Evolutionary conservation across 2,797 vertebrate genomes (phyloP).

Genomic region (Gymnodraco acuticeps): DNA sequence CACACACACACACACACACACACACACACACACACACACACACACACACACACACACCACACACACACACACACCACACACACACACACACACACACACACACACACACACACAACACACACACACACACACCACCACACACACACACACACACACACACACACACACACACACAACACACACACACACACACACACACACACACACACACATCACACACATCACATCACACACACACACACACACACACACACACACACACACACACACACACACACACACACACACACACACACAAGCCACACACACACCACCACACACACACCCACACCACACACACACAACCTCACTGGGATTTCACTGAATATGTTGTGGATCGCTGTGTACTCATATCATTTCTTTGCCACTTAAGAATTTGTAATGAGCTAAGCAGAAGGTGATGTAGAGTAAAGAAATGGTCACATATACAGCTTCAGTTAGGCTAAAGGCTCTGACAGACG

Average conservation of each 20-base stretch:
- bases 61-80: not conserved
- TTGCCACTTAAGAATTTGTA: not conserved
- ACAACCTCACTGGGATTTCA: too few relatives aligned
- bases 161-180: constrained; percentile 10
- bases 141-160: not conserved
- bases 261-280: not conserved
- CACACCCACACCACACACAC: not conserved
- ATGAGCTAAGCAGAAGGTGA: not conserved
- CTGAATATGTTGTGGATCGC: too few relatives aligned
- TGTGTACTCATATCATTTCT: too few relatives aligned
- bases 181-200: not conserved
- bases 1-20: too few relatives aligned
- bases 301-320: too few relatives aligned
- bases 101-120: not conserved
- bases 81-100: not conserved
- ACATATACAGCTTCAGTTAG: not conserved
- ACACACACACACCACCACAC: too few relatives aligned
- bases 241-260: not conserved
- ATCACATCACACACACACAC: too few relatives aligned
- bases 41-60: not conserved
- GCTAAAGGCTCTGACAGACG: not conserved
- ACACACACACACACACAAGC: too few relatives aligned
- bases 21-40: not conserved
- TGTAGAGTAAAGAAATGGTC: not conserved
- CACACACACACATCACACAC: not conserved